These are phyloP conservation scores for Dromococcyx pavoninus DNA, from an alignment of 2,797 vertebrate species.

Conservation along the genomic window DNA sequence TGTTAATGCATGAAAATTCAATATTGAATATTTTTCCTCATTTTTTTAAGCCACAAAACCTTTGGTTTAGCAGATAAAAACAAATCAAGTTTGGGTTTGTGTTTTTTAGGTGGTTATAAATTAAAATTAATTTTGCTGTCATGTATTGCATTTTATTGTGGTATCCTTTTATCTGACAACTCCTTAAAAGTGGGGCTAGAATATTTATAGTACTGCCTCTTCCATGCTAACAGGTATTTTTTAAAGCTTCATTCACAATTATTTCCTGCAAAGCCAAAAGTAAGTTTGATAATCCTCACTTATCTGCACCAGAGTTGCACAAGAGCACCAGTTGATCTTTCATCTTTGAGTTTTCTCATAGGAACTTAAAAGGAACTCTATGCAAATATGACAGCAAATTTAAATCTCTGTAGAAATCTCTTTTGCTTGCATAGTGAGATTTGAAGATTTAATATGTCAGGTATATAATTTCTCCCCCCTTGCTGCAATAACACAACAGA, in stretches of 20 bases:
- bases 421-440: neutral
- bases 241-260: neutral
- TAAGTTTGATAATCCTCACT: neutral
- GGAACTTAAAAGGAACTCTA: neutral
- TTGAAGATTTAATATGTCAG: neutral
- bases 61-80: neutral
- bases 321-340: neutral
- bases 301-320: neutral
- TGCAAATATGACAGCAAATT: neutral
- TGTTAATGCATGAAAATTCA: neutral
- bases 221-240: neutral
- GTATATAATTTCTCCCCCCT: too few species aligned
- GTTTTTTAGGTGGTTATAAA: accelerated
- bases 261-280: neutral
- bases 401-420: neutral
- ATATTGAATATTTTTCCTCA: neutral
- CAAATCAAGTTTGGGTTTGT: neutral
- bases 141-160: neutral
- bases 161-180: neutral
- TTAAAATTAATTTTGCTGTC: neutral
- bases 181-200: neutral
- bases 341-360: neutral
- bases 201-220: neutral
- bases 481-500: neutral
- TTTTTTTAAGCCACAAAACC: neutral